Evolutionary conservation across 92 coral and sea anemone genomes (phyloP), one percentile per base, ranked within the genome.

Genomic region (Hydrozoanthus gracilis): DNA sequence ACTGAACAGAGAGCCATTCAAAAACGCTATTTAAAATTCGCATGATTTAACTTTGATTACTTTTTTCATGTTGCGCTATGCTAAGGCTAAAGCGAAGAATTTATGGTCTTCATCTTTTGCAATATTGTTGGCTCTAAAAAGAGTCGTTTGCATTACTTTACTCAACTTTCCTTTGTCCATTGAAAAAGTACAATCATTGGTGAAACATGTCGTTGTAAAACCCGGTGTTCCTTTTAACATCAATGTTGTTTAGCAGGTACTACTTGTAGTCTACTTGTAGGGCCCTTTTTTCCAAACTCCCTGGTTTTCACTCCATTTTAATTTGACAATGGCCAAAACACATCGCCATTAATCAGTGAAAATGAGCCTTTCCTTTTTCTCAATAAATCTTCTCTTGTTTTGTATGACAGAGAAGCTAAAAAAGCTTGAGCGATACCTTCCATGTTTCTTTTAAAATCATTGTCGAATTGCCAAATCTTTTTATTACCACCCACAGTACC

Each of bases 341-440:
- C 15, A 45, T 82, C 86, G 8, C 76, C 86, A 82, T 82, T 72
- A 8, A 82, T 7, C 20, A 20, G 6, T 10, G 8, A 17, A 3
- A 82, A 48, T 27, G 61, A 11, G 8, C 7, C 4, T 14, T 64
- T 64, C 65, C 65, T 5, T 58, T 58, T 58, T 58, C 11, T 9
- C 65, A 5, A 58, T 8, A 58, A 58, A 6, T 58, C 11, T 58
- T 69, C 74, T 27, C 74, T 27, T 4, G 45, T 20, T 16, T 14
- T 69, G 74, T 39, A 35, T 69, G 74, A 9, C 47, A 69, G 74
- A 69, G 47, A 69, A 69, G 74, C 74, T 69, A 69, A 35, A 69
- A 69, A 18, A 4, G 14, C 74, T 69, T 69, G 47, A 69, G 74
- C 74, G 74, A 69, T 8, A 9, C 47, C 74, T 69, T 58, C 65